Conservation (phyloP, 1,140 invertebrate genomes). For the Andricus grossulariae region DNA sequence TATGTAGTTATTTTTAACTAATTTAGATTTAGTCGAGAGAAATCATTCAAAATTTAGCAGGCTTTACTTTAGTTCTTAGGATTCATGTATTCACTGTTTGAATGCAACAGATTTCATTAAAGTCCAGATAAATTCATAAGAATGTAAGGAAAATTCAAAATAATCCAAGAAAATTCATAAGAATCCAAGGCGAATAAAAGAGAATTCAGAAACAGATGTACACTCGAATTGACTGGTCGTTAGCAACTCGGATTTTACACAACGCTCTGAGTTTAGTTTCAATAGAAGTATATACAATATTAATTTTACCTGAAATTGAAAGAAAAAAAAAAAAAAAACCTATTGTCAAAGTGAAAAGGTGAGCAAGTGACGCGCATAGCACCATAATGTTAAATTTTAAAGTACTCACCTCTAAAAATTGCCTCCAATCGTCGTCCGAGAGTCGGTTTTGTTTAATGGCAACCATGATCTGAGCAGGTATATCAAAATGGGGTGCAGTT, state of each 20-base stretch:
- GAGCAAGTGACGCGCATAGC: too few species aligned
- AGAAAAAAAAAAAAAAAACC: too few species aligned
- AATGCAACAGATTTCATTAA: neutral
- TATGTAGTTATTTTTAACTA: neutral
- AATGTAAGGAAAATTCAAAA: too few species aligned
- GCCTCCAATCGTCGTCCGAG: constrained; percentile 66
- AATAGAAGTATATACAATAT: too few species aligned
- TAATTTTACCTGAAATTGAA: too few species aligned
- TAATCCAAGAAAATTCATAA: neutral
- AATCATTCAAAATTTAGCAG: neutral
- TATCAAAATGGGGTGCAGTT: constrained; percentile 37
- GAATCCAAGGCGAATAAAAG: neutral
- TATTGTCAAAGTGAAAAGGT: too few species aligned
- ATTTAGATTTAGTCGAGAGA: neutral
- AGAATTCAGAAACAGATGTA: neutral
- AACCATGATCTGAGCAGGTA: constrained; percentile 58
- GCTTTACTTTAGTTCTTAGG: neutral
- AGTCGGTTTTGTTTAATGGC: constrained; percentile 65
- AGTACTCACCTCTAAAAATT: constrained; percentile 61
- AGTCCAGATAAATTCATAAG: neutral
- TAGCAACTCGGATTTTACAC: too few species aligned
- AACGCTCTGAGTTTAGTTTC: too few species aligned
- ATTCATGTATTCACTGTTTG: neutral
- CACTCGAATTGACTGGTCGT: too few species aligned
- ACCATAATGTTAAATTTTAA: neutral